phyloP scores from a whole-genome alignment of 2,113 vertebrate species.

The Tetraodon nigroviridis region DNA sequence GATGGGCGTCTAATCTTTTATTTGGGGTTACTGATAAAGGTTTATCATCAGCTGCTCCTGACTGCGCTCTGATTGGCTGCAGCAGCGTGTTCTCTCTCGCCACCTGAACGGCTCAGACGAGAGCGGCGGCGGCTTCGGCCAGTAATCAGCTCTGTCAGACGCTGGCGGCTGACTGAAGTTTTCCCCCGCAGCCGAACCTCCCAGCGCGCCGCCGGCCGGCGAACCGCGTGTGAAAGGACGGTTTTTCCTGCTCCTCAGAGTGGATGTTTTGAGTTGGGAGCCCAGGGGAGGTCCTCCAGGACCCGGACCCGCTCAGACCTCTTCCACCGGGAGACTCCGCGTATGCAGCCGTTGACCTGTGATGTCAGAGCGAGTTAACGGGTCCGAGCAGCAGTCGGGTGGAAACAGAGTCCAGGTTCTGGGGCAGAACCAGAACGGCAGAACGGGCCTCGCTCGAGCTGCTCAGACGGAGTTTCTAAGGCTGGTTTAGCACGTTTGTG shows the following conservation, averaged over 20 bases:
- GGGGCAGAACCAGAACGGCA: no score
- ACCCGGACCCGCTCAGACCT: slow-evolving; percentile 16
- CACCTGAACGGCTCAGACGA: no score
- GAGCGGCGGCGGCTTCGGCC: slow-evolving; percentile 48
- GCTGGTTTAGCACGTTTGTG: not conserved
- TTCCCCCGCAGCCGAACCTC: slow-evolving; percentile 55
- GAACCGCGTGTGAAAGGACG: slow-evolving; percentile 19
- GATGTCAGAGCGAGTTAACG: slow-evolving; percentile 12
- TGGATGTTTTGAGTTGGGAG: slow-evolving; percentile 13
- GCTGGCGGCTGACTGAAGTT: slow-evolving; percentile 47
- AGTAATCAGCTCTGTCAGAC: slow-evolving; percentile 61
- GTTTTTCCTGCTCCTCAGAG: slow-evolving; percentile 5
- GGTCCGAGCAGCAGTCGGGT: slow-evolving; percentile 13
- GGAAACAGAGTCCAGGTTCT: slow-evolving; percentile 13
- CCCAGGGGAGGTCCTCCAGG: not conserved
- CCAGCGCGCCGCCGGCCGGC: slow-evolving; percentile 35
- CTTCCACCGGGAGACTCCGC: no score
- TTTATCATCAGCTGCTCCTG: no score
- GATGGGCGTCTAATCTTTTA: no score
- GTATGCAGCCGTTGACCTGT: no score
- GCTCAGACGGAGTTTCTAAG: no score
- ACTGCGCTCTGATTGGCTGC: no score
- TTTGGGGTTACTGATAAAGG: no score
- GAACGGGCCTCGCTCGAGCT: no score
- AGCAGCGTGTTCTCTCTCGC: no score